Percentiles rank a stretch among this genome's conserved stretches.
Conservation (phyloP, 2,797 vertebrate species). For the Acipenser oxyrinchus region DNA sequence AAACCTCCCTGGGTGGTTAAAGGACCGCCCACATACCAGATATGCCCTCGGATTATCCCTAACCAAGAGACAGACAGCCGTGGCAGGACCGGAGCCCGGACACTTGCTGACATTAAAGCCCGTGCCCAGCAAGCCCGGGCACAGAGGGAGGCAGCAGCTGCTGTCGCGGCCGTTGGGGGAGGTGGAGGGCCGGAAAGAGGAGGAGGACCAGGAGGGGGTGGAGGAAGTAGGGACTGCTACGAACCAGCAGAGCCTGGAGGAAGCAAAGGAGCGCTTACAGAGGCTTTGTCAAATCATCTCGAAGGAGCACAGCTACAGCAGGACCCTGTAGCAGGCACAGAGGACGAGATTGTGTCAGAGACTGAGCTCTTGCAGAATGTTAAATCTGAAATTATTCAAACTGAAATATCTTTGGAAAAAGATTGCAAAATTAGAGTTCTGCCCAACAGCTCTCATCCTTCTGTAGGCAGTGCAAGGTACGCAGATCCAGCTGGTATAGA, state of each 20-base stretch:
- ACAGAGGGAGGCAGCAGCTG: constrained; percentile 81
- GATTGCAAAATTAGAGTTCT: too few relatives aligned
- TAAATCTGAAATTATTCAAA: neutral
- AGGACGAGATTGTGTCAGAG: constrained; percentile 15
- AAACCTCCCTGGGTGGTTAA: constrained; percentile 99
- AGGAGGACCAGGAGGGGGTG: constrained; percentile 70
- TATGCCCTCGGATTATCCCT: constrained; percentile 92
- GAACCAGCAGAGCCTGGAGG: constrained; percentile 76
- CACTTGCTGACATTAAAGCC: constrained; percentile 94
- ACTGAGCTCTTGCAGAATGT: neutral
- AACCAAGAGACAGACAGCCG: constrained; percentile 75
- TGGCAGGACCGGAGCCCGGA: constrained; percentile 75
- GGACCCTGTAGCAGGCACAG: constrained; percentile 55
- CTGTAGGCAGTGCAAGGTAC: too few relatives aligned
- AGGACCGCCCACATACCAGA: constrained; percentile 97
- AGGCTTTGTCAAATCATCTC: constrained; percentile 65
- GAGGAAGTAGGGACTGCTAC: constrained; percentile 63
- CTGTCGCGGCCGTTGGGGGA: constrained; percentile 74
- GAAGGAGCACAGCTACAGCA: constrained; percentile 95
- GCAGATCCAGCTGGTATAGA: too few relatives aligned
- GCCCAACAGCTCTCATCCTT: too few relatives aligned
- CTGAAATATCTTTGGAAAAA: too few relatives aligned
- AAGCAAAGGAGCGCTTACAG: constrained; percentile 60
- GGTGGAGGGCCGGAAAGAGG: constrained; percentile 64
- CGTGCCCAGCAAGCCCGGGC: constrained; percentile 86